Percentiles rank a stretch among this genome's conserved stretches.
These are phyloP conservation scores for Drosophila bunnanda DNA, from an alignment of 2,888 invertebrate species.

Conservation along the genomic window DNA sequence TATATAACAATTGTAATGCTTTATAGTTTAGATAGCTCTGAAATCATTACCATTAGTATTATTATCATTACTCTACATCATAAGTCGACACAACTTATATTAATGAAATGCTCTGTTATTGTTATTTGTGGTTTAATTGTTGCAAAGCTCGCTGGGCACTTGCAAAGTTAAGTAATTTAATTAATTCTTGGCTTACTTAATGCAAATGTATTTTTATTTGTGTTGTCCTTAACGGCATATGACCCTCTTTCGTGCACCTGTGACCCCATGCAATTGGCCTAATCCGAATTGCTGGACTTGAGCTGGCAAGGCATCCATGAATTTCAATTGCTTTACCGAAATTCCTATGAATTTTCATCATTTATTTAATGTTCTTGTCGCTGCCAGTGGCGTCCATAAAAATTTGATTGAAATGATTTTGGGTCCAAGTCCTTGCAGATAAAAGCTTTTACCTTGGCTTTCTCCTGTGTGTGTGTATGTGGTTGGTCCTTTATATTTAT, in stretches of 20 bases:
- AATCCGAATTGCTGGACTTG: slow-evolving; percentile 21
- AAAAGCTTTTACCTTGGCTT: slow-evolving; percentile 25
- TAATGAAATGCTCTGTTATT: background rate
- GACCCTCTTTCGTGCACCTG: slow-evolving; percentile 53
- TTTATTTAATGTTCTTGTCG: slow-evolving; percentile 57
- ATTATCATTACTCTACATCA: background rate
- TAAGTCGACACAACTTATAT: background rate
- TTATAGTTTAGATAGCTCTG: background rate
- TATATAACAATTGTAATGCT: too few relatives aligned
- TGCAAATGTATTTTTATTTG: slow-evolving; percentile 27
- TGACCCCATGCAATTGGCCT: slow-evolving; percentile 45
- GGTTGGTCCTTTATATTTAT: slow-evolving; percentile 44
- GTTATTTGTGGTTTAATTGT: slow-evolving; percentile 19
- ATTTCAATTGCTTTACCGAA: slow-evolving; percentile 66
- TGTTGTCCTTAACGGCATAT: slow-evolving; percentile 11
- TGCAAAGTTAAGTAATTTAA: slow-evolving; percentile 22
- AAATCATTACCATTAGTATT: background rate
- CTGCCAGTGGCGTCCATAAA: slow-evolving; percentile 59
- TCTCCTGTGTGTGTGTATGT: slow-evolving; percentile 2
- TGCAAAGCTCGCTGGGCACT: slow-evolving; percentile 7
- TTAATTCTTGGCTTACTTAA: slow-evolving; percentile 17
- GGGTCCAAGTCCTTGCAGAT: slow-evolving; percentile 45
- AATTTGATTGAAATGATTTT: slow-evolving; percentile 68
- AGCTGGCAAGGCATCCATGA: slow-evolving; percentile 55
- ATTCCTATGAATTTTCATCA: slow-evolving; percentile 76